These are phyloP conservation scores for Pao palembangensis DNA, from an alignment of 2,113 vertebrate genomes.

Conservation along the genomic window DNA sequence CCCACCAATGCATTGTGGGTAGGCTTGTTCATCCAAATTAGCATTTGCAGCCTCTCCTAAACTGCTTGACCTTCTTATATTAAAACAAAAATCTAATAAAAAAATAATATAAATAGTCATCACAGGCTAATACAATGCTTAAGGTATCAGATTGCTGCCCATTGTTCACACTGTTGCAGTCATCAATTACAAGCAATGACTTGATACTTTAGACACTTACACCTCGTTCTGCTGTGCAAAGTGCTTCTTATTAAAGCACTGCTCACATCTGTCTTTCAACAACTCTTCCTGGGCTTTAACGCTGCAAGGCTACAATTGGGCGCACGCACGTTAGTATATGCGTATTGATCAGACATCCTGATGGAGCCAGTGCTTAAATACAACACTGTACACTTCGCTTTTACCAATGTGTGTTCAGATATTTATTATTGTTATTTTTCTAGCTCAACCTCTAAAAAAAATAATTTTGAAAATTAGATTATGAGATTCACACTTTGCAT, in stretches of 20 bases:
- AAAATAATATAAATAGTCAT: no score
- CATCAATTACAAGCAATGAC: neutral
- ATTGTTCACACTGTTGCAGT: neutral
- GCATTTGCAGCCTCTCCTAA: constrained; percentile 41
- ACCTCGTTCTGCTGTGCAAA: constrained; percentile 3
- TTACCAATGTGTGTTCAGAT: neutral
- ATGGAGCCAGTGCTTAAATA: constrained; percentile 16
- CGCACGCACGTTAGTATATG: constrained; percentile 1
- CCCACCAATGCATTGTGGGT: constrained; percentile 70
- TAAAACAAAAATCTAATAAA: no score
- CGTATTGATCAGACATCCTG: constrained; percentile 33
- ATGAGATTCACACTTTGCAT: neutral
- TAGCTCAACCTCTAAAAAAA: neutral
- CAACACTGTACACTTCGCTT: neutral
- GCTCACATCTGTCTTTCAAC: constrained; percentile 40
- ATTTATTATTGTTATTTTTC: neutral
- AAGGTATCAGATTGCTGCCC: constrained; percentile 11
- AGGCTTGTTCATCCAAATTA: constrained; percentile 73
- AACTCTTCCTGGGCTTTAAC: constrained; percentile 22
- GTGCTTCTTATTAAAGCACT: constrained; percentile 20
- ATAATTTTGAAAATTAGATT: neutral
- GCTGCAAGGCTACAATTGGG: constrained; percentile 26
- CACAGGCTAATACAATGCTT: no score
- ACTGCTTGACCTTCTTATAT: constrained; percentile 45
- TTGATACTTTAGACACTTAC: constrained; percentile 31